These are phyloP conservation scores for Sternotherus odoratus DNA, from an alignment of 2,797 vertebrate genomes.

Conservation along the genomic window DNA sequence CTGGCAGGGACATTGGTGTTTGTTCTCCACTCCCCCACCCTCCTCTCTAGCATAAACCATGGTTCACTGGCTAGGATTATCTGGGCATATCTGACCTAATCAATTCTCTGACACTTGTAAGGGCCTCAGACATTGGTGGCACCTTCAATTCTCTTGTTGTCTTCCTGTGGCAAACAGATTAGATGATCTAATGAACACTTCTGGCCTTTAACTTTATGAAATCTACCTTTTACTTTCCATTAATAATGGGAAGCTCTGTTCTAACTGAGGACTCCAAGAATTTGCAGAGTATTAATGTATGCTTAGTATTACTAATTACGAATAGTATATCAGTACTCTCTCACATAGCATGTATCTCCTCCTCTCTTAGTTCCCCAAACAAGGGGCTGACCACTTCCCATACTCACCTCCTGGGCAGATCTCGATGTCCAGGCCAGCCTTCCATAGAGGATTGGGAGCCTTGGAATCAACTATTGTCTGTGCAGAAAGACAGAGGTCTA, in stretches of 20 bases:
- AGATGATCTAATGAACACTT: too few relatives aligned
- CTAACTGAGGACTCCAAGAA: not conserved
- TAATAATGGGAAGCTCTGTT: not conserved
- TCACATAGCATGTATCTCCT: accelerated
- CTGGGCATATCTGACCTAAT: not conserved
- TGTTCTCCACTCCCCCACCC: not conserved
- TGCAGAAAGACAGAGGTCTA: not conserved
- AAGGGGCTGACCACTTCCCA: not conserved
- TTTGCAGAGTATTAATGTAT: not conserved
- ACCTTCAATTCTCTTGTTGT: not conserved
- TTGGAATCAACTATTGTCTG: not conserved
- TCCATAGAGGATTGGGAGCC: not conserved
- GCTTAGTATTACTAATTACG: not conserved
- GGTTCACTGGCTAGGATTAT: not conserved
- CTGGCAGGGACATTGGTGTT: not conserved
- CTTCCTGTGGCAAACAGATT: not conserved
- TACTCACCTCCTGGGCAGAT: not conserved
- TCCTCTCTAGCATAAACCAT: not conserved
- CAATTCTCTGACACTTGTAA: not conserved
- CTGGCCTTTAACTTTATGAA: too few relatives aligned
- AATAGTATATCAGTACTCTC: accelerated
- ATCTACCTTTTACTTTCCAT: too few relatives aligned
- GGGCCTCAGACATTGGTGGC: not conserved
- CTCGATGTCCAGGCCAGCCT: not conserved
- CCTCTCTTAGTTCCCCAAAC: not conserved